Percentiles rank a stretch among this genome's conserved stretches.
phyloP scores from a whole-genome alignment of 2,113 vertebrate genomes.

The Silurus asotus region DNA sequence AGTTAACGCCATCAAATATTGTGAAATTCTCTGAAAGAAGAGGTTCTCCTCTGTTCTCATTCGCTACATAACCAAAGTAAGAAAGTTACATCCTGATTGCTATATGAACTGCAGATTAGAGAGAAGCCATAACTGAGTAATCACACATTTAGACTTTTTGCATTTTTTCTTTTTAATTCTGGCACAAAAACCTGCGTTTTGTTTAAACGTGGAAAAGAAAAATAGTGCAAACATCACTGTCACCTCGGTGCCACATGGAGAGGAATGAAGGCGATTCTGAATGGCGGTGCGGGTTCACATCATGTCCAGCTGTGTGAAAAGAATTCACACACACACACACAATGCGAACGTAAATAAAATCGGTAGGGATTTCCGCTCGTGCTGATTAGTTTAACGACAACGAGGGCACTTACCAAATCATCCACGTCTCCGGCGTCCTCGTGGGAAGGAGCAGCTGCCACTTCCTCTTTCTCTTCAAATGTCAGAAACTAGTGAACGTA shows the following conservation, averaged over 20 bases:
- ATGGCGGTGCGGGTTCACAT: slow-evolving; percentile 71
- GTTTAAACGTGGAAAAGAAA: background rate
- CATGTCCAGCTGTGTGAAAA: slow-evolving; percentile 86
- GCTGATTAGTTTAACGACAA: background rate
- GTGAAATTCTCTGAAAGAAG: background rate
- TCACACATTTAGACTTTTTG: background rate
- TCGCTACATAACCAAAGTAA: background rate
- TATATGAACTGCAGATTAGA: background rate
- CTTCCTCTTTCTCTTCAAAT: slow-evolving; percentile 70
- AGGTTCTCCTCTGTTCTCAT: background rate
- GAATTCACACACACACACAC: background rate
- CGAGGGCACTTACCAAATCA: slow-evolving; percentile 81
- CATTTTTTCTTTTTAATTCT: too few species aligned
- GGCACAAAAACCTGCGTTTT: background rate
- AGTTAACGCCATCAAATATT: background rate
- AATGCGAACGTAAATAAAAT: background rate
- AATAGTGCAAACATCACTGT: background rate
- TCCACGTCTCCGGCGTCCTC: slow-evolving; percentile 88
- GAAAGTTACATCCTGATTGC: background rate
- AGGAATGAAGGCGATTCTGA: background rate
- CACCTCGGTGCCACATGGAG: background rate
- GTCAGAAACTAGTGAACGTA: slow-evolving; percentile 79
- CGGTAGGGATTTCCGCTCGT: background rate
- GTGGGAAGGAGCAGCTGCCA: slow-evolving; percentile 51
- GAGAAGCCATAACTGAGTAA: background rate